phyloP scores from a whole-genome alignment of 2,797 vertebrate genomes.

The Ctenochaetus hawaiiensis region DNA sequence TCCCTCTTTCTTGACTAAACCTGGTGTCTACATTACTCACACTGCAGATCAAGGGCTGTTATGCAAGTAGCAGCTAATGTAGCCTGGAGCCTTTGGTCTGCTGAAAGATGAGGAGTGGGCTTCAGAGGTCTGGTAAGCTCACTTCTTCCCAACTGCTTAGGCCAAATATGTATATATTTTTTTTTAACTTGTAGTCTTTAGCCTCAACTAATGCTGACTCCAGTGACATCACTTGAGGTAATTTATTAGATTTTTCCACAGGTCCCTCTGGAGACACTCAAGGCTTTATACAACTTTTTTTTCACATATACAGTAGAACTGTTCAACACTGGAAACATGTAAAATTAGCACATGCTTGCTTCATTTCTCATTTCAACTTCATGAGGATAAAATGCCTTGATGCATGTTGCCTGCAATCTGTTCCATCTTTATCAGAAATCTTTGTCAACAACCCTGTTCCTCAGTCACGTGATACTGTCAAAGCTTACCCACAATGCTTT shows the following conservation, averaged over 20 bases:
- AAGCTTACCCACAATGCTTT: background rate
- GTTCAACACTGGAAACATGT: background rate
- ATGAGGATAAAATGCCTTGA: background rate
- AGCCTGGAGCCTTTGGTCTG: background rate
- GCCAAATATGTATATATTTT: no score
- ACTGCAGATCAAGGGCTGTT: background rate
- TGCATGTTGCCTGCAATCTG: background rate
- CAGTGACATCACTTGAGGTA: background rate
- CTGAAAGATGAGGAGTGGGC: no score
- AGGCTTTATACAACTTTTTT: background rate
- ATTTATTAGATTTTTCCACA: background rate
- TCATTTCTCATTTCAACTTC: background rate
- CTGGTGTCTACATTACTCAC: background rate
- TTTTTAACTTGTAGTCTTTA: background rate
- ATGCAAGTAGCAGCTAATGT: background rate
- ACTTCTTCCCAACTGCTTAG: no score
- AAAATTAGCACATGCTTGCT: no score
- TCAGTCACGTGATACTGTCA: background rate
- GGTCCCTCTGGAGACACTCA: background rate
- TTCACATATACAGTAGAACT: background rate
- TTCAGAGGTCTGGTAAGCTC: no score
- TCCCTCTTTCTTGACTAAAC: background rate
- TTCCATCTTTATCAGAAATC: background rate
- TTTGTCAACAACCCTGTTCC: background rate
- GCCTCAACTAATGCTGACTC: background rate